These are phyloP conservation scores for Tortricodes alternella DNA, from an alignment of 2,888 invertebrate genomes.

Conservation along the genomic window DNA sequence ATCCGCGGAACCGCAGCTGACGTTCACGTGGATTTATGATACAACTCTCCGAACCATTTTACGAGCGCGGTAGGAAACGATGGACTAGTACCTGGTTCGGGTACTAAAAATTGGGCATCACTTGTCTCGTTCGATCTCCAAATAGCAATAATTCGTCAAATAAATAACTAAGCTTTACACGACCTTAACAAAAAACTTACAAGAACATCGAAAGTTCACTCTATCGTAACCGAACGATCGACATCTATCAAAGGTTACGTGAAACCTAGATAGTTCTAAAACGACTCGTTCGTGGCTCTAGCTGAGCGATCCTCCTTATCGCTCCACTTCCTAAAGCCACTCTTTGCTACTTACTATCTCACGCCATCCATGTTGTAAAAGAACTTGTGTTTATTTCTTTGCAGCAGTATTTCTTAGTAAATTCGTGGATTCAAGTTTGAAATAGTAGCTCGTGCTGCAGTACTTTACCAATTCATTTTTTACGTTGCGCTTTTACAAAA, in stretches of 20 bases:
- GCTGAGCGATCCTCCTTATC: slow-evolving; percentile 18
- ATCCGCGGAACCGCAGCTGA: no score
- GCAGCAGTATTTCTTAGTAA: slow-evolving; percentile 1
- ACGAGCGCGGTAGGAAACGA: no score
- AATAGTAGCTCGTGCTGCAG: background rate
- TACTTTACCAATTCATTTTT: background rate
- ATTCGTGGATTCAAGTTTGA: background rate
- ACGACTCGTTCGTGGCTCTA: background rate
- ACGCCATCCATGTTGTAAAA: slow-evolving; percentile 10
- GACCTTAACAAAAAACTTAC: background rate
- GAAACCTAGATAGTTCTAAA: background rate
- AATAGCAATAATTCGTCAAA: no score
- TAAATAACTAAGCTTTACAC: background rate
- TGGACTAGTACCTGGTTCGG: no score
- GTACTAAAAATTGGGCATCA: no score
- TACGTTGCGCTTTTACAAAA: background rate
- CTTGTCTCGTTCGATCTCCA: no score
- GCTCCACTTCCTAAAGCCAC: slow-evolving; percentile 12
- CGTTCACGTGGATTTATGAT: no score
- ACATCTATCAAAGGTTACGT: slow-evolving; percentile 4
- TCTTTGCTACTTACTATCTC: slow-evolving; percentile 11
- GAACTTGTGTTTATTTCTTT: slow-evolving; percentile 13
- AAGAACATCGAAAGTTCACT: background rate
- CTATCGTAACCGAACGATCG: slow-evolving; percentile 3
- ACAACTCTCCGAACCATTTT: no score